Evolutionary conservation across 2,888 invertebrate genomes (phyloP), one percentile per base, ranked within the genome.

Genomic region (Nudaria mundana): DNA sequence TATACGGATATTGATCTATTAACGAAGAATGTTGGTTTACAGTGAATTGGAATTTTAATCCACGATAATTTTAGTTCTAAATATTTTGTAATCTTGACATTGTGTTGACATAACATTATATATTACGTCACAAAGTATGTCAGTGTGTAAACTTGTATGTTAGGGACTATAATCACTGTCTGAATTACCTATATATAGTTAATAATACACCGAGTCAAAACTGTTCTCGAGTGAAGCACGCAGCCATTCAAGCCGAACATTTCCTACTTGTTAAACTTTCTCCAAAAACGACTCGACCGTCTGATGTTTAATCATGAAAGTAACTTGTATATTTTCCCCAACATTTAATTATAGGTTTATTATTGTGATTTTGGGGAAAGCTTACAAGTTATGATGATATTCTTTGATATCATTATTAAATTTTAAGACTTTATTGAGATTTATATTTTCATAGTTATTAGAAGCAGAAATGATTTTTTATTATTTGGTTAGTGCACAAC

Each of bases 1-100:
- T n/a, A n/a, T n/a, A n/a, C n/a, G n/a, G n/a, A n/a, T n/a, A n/a
- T n/a, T n/a, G n/a, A n/a, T n/a, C n/a, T n/a, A n/a, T n/a, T n/a
- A n/a, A n/a, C n/a, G n/a, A n/a, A n/a, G n/a, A n/a, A n/a, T n/a
- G n/a, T n/a, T n/a, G n/a, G n/a, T n/a, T n/a, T n/a, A n/a, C n/a
- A n/a, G n/a, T n/a, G n/a, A n/a, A n/a, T n/a, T n/a, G n/a, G n/a
- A n/a, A n/a, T n/a, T n/a, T n/a, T n/a, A n/a, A n/a, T n/a, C n/a
- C n/a, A n/a, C n/a, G n/a, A n/a, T n/a, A n/a, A n/a, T n/a, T n/a
- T n/a, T n/a, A n/a, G n/a, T n/a, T n/a, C n/a, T n/a, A n/a, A n/a
- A 3, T 14, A 8, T 8, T 7, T 3, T 16, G 28, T 52, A 32
- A 13, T 29, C 52, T 41, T 41, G 48, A 47, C 40, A 39, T 44